Base-by-base conservation (phyloP, 2,113 vertebrate genomes). In the Carollia perspicillata region DNA sequence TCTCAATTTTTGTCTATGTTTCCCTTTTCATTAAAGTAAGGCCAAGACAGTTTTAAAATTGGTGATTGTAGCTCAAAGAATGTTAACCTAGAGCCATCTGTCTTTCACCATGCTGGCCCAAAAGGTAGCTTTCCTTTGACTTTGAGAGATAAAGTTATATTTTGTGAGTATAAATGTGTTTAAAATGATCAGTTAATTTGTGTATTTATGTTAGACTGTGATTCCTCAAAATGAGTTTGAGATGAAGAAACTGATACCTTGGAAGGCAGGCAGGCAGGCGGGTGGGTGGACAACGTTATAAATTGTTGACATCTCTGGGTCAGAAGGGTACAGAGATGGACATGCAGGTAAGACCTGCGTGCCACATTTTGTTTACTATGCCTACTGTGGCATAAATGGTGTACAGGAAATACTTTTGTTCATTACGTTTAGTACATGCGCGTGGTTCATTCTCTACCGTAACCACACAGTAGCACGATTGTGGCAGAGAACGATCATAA, bases 61-160 rank as follows among this genome's bases (percentile, higher is more conserved):
- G 22, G 4, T 23, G 72, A 40, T 11, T 66, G 8, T 42, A 89
- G 71, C 69, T 55, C 66, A 84, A 85, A 79, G 30, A 69, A 69
- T 96, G 72, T 81, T 65, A 79, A 47, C 65, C 28, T 47, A 42
- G 5, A 80, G 7, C 28, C 35, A 37, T 33, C 11, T 69, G 6
- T 77, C 23, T 84, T 87, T 44, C 17, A 77, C 6, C 10, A 53
- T 17, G 60, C 5, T 88, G 44, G 9, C 51, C 55, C 35, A 75
- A 96, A 87, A 96, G 22, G 58, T 5, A 89, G 8, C 5, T 94
- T 40, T 44, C 55, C 37, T 71, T 47, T 75, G 30, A 79, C 84
- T 89, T 75, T 49, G n/a, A 74, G 18, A 74, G 26, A 72, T n/a
- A 74, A 92, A 90, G 47, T 53, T 74, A 40, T 17, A 63, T 1